These are phyloP conservation scores for Amorpha juglandis DNA, from an alignment of 2,888 invertebrate species.

Conservation along the genomic window DNA sequence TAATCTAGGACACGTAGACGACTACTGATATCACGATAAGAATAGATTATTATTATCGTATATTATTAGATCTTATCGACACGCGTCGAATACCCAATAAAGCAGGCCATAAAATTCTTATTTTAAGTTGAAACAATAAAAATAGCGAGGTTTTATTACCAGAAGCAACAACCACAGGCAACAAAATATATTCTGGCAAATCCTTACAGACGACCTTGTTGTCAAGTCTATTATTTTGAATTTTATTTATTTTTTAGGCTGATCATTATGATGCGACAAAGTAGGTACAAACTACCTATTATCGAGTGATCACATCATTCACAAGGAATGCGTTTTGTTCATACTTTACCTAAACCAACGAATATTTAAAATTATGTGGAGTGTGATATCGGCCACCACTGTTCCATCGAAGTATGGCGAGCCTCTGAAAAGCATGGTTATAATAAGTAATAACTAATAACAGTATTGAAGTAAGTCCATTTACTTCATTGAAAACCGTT, in stretches of 20 bases:
- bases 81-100: background rate
- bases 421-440: too few species aligned
- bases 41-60: background rate
- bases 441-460: too few species aligned
- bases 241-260: too few species aligned
- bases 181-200: background rate
- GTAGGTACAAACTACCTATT: too few species aligned
- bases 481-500: too few species aligned
- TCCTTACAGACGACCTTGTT: background rate
- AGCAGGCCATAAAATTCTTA: conserved; percentile 1
- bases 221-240: too few species aligned
- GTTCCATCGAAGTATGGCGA: too few species aligned
- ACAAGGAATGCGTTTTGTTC: background rate
- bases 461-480: too few species aligned
- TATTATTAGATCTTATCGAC: conserved; percentile 16
- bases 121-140: background rate
- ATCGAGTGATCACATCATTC: background rate
- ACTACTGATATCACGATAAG: conserved; percentile 2
- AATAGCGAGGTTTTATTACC: background rate
- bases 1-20: background rate
- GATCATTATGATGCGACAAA: too few species aligned
- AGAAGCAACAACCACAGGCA: background rate
- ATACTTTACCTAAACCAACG: too few species aligned
- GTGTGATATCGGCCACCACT: too few species aligned
- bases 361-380: too few species aligned